Evolutionary conservation across 2,888 invertebrate genomes (phyloP).

Genomic region (Phengaris alcon): DNA sequence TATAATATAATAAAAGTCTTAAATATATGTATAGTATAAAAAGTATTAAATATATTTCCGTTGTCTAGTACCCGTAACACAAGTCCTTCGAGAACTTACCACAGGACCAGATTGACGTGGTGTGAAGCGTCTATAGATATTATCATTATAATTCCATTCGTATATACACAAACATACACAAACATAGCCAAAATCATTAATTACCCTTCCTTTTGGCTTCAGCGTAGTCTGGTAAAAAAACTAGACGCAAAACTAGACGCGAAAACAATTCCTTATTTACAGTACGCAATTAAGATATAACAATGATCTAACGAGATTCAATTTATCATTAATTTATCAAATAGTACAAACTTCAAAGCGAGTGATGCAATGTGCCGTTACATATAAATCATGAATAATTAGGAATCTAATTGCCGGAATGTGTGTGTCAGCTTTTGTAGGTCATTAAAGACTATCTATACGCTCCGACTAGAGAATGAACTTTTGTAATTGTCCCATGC

Average conservation of each 20-base stretch:
- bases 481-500: no score
- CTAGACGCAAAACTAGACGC: neutral
- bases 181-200: no score
- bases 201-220: no score
- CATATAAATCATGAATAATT: conserved; percentile 53
- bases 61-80: no score
- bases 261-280: conserved; percentile 20
- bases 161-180: no score
- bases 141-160: no score
- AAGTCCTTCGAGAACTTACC: no score
- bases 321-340: conserved; percentile 33
- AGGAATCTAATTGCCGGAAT: conserved; percentile 56
- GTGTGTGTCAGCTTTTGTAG: conserved; percentile 51
- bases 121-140: no score
- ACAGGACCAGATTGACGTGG: no score
- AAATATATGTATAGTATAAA: no score
- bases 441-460: conserved; percentile 42
- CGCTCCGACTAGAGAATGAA: neutral
- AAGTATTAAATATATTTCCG: no score
- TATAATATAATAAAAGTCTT: no score
- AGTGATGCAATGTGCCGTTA: conserved; percentile 38
- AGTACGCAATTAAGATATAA: neutral
- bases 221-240: neutral
- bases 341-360: conserved; percentile 37
- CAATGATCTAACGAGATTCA: neutral